Base-by-base conservation (phyloP, 2,797 vertebrate genomes). In the Zenarchopterus dispar region DNA sequence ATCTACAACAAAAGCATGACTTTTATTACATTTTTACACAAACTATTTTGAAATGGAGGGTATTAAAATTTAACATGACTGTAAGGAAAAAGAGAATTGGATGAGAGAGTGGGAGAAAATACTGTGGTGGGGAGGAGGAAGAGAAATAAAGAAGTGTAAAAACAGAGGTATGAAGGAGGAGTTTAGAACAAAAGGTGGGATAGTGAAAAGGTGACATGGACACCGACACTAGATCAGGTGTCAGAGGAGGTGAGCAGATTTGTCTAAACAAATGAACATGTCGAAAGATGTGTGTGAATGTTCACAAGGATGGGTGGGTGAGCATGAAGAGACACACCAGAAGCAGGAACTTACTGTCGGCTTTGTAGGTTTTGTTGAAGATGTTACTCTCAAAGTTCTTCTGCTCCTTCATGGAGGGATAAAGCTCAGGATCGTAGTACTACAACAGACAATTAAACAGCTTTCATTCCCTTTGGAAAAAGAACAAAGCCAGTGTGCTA, bases 401-500 rank as follows among this genome's bases (percentile, higher is more conserved):
- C 93, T 96, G 96, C 65, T 96, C 96, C 84, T 95, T 95, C 65
- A 92, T 92, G 56, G 95, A 95, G 53, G 95, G 91, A 88, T 96
- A 96, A 2, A 95, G 89, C 61, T 92, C 89, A 0, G 70, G 78
- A 66, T 97, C 96, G 2, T 96, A 96, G 88, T 95, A 97, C 96
- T 97, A 84, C 26, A 91, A 80, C 45, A 84, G 11, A 61, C 8
- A 39, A 8, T 10, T 10, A 36, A 39, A 39, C 36, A 39, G 11
- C 9, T 13, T 10, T 39, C 11, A 15, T 13, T 15, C 36, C 13
- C 36, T 39, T 13, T 15, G 36, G 36, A 15, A 28, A 8, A 28
- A 28, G 28, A 28, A 28, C 28, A 6, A 28, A 8, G 28, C 5
- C 5, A 5, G 36, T 15, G 11, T 39, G 13, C 13, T 3, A 36